Evolutionary conservation across 2,888 invertebrate genomes (phyloP), one percentile per base, ranked within the genome.

Genomic region (Athalia circularis): DNA sequence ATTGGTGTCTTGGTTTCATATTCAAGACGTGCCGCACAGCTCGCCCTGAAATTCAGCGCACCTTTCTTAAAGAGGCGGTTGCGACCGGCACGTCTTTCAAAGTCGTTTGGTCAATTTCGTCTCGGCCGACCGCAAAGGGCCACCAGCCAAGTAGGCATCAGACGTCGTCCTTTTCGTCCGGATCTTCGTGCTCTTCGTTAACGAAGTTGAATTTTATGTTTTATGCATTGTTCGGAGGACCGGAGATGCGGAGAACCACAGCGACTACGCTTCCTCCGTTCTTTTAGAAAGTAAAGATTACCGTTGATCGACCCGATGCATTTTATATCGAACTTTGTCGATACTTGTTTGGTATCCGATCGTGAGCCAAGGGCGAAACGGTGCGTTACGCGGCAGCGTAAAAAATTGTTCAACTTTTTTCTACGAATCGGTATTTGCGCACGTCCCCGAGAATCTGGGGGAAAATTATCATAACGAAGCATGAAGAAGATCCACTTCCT

Each of bases 181-280:
- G 13, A 47, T 61, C 62, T 62, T 62, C 75, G 75, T 75, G 48
- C 75, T 57, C 13, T 75, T 64, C 50, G 75, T 75, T 75, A 62
- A 75, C 75, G 75, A 75, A 75, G 62, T 43, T 75, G 50, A 75
- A 62, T 75, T 75, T 75, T 75, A 62, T 62, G 61, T 48, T 75
- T 62, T 29, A 75, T 29, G 62, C 59, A 59, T 74, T 50, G 29
- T 15, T 6, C n/a, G 13, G 15, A 47, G 8, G 3, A 13, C 8
- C 45, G 47, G n/a, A 52, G 54, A 15, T 52, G 2, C 15, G 47
- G 11, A 50, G 15, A 29, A 68, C 29, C 29, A 52, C 43, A 9
- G 64, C 43, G 64, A 64, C 3, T 29, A 29, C 29, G 8, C 29
- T 64, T 7, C 59, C 13, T 3, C 47, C 47, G 9, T 13, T 65